Evolutionary conservation across 1,140 invertebrate species (phyloP), one percentile per base, ranked within the genome.

Genomic region (Chelonus insularis): DNA sequence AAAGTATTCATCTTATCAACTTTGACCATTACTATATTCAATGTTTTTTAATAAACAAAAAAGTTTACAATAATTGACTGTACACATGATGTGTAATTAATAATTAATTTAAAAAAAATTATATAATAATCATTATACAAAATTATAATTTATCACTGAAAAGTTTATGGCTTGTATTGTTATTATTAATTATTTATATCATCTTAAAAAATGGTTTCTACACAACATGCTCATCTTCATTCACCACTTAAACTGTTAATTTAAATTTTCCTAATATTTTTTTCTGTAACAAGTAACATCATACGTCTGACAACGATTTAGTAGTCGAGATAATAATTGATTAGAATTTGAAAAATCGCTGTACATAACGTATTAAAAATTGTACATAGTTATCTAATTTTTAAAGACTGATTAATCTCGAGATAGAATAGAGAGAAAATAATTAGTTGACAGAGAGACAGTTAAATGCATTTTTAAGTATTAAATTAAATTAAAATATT

Each of bases 81-180:
- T n/a, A n/a, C n/a, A n/a, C n/a, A n/a, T n/a, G n/a, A n/a, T n/a
- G n/a, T n/a, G n/a, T n/a, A n/a, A n/a, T n/a, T n/a, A n/a, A n/a
- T n/a, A n/a, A n/a, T n/a, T n/a, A n/a, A n/a, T n/a, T n/a, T n/a
- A n/a, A 64, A 64, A 64, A 64, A 45, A 21, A 60, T 36, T 34
- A 51, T 34, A 62, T 51, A 52, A 25, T 51, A 63, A 65, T 37
- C 55, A 47, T 54, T 34, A 47, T 20, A n/a, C 11, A 21, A 23
- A 11, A 3, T 50, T 50, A 54, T 12, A 11, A 37, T 54, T 54
- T 8, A 37, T 37, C 7, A 37, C 12, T n/a, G 6, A 34, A 12
- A 54, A 7, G n/a, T 16, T 37, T 34, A 37, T 54, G 25, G 14
- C 18, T 2, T 20, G 20, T 36, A 18, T 21, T 36, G 29, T 12